Evolutionary conservation across 92 coral and sea anemone genomes (phyloP), one percentile per base, ranked within the genome.

Genomic region (Pocillopora grandis): DNA sequence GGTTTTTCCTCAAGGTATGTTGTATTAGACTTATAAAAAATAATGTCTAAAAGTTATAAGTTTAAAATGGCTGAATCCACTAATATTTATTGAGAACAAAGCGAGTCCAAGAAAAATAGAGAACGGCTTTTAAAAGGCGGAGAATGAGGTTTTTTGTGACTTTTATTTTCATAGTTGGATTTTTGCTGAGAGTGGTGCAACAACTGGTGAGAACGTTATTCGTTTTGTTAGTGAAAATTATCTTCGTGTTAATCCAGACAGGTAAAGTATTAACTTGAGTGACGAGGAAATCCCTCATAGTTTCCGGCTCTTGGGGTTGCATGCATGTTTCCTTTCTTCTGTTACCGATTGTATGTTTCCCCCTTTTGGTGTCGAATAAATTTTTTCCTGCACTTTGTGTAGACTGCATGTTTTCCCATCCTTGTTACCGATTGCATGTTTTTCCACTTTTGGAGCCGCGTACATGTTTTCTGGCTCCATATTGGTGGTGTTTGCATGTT

Each of bases 81-180:
- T 42, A 42, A 3, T 3, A 42, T 42, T 7, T 42, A 42, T 42
- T 42, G 5, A 42, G 49, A 42, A 7, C 49, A 42, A 42, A 42
- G 49, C 49, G 49, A 42, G 49, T 7, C 49, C 7, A 42, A 42
- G 49, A 42, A 42, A 42, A 7, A 7, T 42, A 42, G 52, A 42
- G 52, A 42, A 42, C 52, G 12, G 71, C 35, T 55, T 10, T 20
- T 56, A 19, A 14, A 74, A 18, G 42, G n/a, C 9, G 11, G 17
- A 72, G 20, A 5, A 19, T 21, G 10, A 33, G 19, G 20, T 63
- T 62, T 42, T 60, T 80, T 82, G 4, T 42, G 52, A 42, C 52
- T 42, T 42, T 42, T 7, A 42, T 42, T 42, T 42, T 42, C 1
- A n/a, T 87, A 96, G 98, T 71, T 96, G 98, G 98, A 52, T 96